phyloP scores from a whole-genome alignment of 2,113 vertebrate genomes.

The Phaethon lepturus region DNA sequence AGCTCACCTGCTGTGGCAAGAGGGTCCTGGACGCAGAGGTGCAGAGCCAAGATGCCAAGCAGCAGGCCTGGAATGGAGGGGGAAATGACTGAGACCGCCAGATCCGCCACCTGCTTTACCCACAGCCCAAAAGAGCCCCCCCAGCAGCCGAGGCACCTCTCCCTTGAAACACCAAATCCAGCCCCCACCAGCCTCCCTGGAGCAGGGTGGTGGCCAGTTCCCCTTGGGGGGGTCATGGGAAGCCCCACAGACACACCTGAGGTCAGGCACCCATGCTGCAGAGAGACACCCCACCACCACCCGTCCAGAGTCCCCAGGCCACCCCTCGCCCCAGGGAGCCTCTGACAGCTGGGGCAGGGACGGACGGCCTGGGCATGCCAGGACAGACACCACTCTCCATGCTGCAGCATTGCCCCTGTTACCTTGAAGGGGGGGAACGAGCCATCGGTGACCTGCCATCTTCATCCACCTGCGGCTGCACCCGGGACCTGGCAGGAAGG shows the following conservation, averaged over 20 bases:
- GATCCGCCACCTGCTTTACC: rapidly evolving
- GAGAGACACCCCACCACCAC: too few species aligned
- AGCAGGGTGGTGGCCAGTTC: neutral
- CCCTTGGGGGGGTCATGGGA: rapidly evolving
- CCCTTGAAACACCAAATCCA: neutral
- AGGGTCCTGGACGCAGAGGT: neutral
- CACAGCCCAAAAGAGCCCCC: neutral
- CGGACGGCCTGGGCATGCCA: rapidly evolving
- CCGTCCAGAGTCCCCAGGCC: neutral
- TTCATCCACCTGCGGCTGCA: neutral
- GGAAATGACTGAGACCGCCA: neutral
- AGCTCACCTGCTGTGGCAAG: slow-evolving; percentile 43
- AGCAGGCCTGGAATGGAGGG: slow-evolving; percentile 29
- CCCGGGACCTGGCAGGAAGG: neutral
- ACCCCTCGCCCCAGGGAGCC: neutral
- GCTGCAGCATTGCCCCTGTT: neutral
- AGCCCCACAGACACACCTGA: neutral
- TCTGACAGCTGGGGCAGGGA: neutral
- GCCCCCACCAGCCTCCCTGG: neutral
- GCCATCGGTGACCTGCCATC: neutral
- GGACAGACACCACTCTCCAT: rapidly evolving
- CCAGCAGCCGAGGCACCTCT: neutral
- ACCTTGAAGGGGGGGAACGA: rapidly evolving
- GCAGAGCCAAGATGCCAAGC: slow-evolving; percentile 17
- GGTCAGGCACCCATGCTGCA: neutral